Evolutionary conservation across 2,113 vertebrate genomes (phyloP), one percentile per base, ranked within the genome.

Genomic region (Ondatra zibethicus): DNA sequence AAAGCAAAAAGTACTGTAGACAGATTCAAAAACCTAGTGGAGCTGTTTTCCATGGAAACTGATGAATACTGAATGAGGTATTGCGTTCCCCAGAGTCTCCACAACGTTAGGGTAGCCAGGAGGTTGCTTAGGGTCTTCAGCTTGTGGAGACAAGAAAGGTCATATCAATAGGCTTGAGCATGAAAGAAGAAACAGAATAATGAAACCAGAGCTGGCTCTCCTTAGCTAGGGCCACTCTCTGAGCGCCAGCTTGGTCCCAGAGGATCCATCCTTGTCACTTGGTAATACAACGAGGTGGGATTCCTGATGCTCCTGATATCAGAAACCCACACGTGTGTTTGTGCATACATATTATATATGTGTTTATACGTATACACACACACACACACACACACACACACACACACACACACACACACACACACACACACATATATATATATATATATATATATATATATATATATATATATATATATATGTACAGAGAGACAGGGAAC

Each of bases 61-160:
- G 0, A 5, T 65, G 55, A 36, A 90, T 12, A 27, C 0, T 77
- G 45, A 27, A 0, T 77, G 45, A 75, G 33, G 14, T n/a, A 33
- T 78, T 76, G 72, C 5, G 9, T 25, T 1, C 68, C 1, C 68
- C 42, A 78, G 42, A 29, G n/a, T 31, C 21, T 16, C 42, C 16
- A 31, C 1, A 50, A 78, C 72, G 66, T 75, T 36, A n/a, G 7
- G 33, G 27, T n/a, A 73, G 50, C 45, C 73, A 68, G n/a, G 73
- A 75, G 50, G 39, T 73, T 91, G 29, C 50, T 86, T 61, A 55
- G 19, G 6, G 88, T 94, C n/a, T 42, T 89, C 81, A 82, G 47
- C 61, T 82, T 82, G 39, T 63, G 10, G 84, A 91, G 89, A 73
- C 23, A 58, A 58, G 14, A 72, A 82, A 92, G 42, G 29, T 70